Evolutionary conservation across 2,113 vertebrate species (phyloP).

Genomic region (Melospiza melodia): DNA sequence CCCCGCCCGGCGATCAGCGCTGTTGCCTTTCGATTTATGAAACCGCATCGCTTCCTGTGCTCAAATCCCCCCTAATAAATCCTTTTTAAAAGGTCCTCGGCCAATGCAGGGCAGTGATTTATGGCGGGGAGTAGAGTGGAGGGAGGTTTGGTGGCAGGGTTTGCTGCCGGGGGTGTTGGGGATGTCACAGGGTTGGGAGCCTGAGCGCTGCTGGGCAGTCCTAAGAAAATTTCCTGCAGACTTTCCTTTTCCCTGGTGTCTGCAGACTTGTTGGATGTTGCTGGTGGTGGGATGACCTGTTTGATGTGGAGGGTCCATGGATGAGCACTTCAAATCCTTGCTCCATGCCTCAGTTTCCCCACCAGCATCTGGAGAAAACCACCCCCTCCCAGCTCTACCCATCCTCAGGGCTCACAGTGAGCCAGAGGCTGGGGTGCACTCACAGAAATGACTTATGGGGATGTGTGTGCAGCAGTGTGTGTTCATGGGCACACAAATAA

Average conservation of each 20-base stretch:
- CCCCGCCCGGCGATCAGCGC: not conserved
- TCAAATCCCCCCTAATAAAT: constrained; percentile 31
- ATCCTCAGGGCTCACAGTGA: not conserved
- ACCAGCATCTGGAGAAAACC: not conserved
- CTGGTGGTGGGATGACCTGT: fast-evolving
- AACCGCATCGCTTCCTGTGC: not conserved
- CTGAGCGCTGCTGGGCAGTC: fast-evolving
- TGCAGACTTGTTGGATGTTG: fast-evolving
- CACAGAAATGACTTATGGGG: fast-evolving
- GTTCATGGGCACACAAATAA: fast-evolving
- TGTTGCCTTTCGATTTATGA: constrained; percentile 61
- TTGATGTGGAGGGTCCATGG: not conserved
- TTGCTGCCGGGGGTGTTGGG: not conserved
- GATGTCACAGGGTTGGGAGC: not conserved
- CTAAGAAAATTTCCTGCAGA: not conserved
- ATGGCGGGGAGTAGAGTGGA: fast-evolving
- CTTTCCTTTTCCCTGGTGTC: not conserved
- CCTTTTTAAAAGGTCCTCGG: constrained; percentile 41
- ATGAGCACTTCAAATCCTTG: not conserved
- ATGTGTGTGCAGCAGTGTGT: no score
- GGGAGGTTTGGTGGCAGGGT: not conserved
- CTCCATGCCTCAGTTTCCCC: not conserved
- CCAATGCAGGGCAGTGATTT: constrained; percentile 29
- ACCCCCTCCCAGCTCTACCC: not conserved
- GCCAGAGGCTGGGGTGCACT: not conserved